Base-by-base conservation (phyloP, 2,888 invertebrate genomes). In the Opisthograptis luteolata region DNA sequence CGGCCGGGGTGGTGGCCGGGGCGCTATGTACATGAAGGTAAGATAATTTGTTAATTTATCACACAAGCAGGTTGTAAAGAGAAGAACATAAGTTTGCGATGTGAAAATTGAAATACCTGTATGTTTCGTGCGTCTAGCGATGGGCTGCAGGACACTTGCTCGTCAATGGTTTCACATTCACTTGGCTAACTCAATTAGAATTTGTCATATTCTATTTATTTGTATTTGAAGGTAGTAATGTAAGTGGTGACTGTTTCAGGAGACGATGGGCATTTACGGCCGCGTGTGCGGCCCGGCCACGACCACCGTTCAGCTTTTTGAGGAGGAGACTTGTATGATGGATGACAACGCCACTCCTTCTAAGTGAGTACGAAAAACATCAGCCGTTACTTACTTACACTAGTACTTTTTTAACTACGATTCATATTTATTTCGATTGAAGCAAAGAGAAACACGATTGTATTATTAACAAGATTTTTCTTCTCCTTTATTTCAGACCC, bases 251-350 rank as follows among this genome's bases (percentile, higher is more conserved):
- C 12, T 15, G 8, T 81, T 81, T 39, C 68, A 90, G 89, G 89
- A 90, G 64, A 90, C 90, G 1, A 70, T 90, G 83, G 90, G 90
- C 20, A 90, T 90, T 44, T 90, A 90, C 58, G 90, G 89, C 1
- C 81, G 90, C 1, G 89, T 90, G 6, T 90, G 90, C 55, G 89
- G 90, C 1, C 87, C 89, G 0, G 84, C 87, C 30, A 90, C 91
- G 0, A 87, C 91, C 34, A 87, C 91, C 30, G 88, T 93, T 45
- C 92, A 93, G 70, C 87, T 94, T 19, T 94, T 94, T 72, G 94
- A 95, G 71, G 95, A 94, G 74, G 95, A 95, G 66, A 94, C 95
- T 3, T 93, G 94, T 56, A 95, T 95, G 94, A 94, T 94, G 88
- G 94, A 94, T 13, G 95, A 95, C 71, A 92, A 90, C 55, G 89